Percentiles rank a stretch among this genome's conserved stretches.
Conservation (phyloP, 2,797 vertebrate species). For the Eidolon dupreanum region DNA sequence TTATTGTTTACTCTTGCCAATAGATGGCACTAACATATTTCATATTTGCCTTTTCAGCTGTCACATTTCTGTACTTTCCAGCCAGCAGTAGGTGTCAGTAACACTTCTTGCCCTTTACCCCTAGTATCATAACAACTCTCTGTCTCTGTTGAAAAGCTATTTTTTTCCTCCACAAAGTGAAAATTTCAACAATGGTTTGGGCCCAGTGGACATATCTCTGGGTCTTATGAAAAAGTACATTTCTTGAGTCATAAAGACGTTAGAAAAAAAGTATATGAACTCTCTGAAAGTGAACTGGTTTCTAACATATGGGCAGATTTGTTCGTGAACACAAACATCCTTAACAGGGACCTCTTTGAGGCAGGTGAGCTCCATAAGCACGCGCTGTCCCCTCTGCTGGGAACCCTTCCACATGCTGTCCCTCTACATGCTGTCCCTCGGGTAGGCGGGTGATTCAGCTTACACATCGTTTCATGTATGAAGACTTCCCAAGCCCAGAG, state of each 20-base stretch:
- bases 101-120: not conserved
- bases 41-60: not conserved
- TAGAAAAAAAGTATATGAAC: not conserved
- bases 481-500: not conserved
- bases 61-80: not conserved
- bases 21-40: slow-evolving; percentile 45
- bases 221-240: not conserved
- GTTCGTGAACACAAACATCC: not conserved
- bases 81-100: not conserved
- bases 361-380: not conserved
- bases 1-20: slow-evolving; percentile 18
- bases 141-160: not conserved
- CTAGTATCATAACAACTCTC: not conserved
- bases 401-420: not conserved
- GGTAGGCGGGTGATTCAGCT: not conserved
- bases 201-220: not conserved
- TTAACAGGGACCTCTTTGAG: not conserved
- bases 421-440: not conserved
- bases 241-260: not conserved
- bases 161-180: not conserved
- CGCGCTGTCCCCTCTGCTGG: not conserved
- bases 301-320: not conserved
- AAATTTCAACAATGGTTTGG: not conserved
- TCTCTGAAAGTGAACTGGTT: not conserved
- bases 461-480: not conserved